Base-by-base conservation (phyloP, 1,140 invertebrate species). In the Eueides isabella region DNA sequence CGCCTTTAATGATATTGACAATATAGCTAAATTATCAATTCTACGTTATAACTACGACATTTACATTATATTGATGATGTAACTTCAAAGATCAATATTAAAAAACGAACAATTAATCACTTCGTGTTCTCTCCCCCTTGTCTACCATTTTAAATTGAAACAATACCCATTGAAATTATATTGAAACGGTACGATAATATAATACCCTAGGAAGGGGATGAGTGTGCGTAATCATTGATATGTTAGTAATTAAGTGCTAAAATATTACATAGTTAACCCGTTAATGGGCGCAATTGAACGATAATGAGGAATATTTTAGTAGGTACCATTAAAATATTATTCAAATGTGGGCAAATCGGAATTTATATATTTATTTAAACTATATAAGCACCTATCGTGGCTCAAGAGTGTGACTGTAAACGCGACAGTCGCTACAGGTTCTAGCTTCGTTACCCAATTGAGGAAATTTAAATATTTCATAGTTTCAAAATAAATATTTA, bases 81-180 rank as follows among this genome's bases (percentile, higher is more conserved):
- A 26, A 55, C 23, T 55, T 23, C 2, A 55, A 55, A 26, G 11
- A 55, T 55, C 48, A 26, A 55, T 55, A 55, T 55, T 7, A 0
- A 55, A 55, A 14, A 55, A 55, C 23, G 23, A 23, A 55, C 77
- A 78, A 84, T 84, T 82, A 71, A 84, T 84, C 78, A 82, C 71
- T 62, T 61, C 63, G 78, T 79, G 78, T 74, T 63, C 44, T 75
- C 75, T n/a, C 78, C 78, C 71, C 76, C 76, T 38, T 74, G 74
- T 71, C 72, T 69, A 67, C 72, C 66, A 66, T 67, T 74, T 70
- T 41, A 72, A 14, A 66, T 71, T 72, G 63, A 69, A 80, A 84
- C 82, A 81, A 80, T 78, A 72, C 71, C 31, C 55, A 75, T 74
- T 77, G 70, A 73, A 76, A 72, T 48, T 41, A 48, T 55, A 76